Base-by-base conservation (phyloP, 2,888 invertebrate species). In the Slavum lentiscoides region DNA sequence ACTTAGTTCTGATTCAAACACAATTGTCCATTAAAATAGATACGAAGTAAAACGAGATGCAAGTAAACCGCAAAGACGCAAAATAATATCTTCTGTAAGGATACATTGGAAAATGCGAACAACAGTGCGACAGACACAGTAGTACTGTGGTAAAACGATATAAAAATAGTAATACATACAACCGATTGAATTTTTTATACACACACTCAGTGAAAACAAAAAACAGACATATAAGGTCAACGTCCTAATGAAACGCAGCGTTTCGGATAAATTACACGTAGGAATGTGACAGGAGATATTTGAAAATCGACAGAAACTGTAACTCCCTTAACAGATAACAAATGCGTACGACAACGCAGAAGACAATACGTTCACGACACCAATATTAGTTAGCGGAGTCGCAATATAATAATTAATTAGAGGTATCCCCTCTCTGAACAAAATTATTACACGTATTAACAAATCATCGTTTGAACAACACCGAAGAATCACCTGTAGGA, bases 121-220 rank as follows among this genome's bases (percentile, higher is more conserved):
- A 13, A 49, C 49, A 13, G 13, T 49, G 11, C 13, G n/a, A n/a
- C n/a, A 49, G 30, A 4, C 4, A 30, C 1, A 4, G 15, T 49
- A 49, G 11, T 49, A 11, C 7, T 13, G 3, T 49, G 13, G 9
- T 43, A 43, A 30, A 49, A 13, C 3, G 13, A 49, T n/a, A 59
- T 21, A 59, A 59, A 21, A 59, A 59, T 43, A 43, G 3, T n/a
- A 58, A n/a, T 58, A 59, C 8, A 21, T 59, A n/a, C 9, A 8
- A 1, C 59, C 21, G 11, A 8, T 21, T n/a, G 9, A 59, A n/a
- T 59, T 2, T n/a, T 58, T 59, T 59, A n/a, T 59, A 21, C 9
- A 15, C 11, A 49, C 13, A 49, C 30, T 4, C 49, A 49, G 13
- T 49, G 3, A 49, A 49, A 84, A 83, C 66, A 80, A 83, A 69